Conservation (phyloP, 2,113 vertebrate species). For the Elachura formosa region DNA sequence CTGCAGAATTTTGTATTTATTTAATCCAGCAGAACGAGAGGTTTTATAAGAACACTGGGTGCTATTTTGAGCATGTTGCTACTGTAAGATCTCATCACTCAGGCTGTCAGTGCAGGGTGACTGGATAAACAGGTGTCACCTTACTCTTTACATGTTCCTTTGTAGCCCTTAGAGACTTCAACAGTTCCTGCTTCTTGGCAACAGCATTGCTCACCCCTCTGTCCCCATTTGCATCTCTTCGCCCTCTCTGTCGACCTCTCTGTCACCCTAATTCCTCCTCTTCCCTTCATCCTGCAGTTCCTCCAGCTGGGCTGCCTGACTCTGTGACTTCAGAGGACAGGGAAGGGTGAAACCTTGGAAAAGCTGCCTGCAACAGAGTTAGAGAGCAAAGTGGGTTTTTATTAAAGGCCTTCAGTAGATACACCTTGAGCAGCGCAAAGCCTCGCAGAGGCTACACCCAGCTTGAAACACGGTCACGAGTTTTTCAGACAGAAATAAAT, state of each 20-base stretch:
- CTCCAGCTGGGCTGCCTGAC: neutral
- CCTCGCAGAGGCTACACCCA: neutral
- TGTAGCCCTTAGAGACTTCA: neutral
- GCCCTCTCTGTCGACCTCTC: too few relatives aligned
- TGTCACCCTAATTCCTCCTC: neutral
- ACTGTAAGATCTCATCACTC: neutral
- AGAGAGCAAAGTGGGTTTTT: neutral
- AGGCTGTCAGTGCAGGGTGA: neutral
- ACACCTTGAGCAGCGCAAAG: neutral
- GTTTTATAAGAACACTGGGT: neutral
- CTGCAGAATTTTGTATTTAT: neutral
- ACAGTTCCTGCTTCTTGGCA: neutral
- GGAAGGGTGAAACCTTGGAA: too few relatives aligned
- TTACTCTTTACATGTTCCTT: neutral
- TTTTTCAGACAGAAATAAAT: neutral
- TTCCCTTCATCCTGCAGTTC: neutral
- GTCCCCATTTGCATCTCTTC: neutral
- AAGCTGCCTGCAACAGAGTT: neutral
- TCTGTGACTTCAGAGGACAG: neutral
- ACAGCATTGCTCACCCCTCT: neutral
- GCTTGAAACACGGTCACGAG: neutral
- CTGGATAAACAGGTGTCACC: neutral
- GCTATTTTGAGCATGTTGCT: slow-evolving; percentile 29
- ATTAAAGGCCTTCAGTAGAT: neutral
- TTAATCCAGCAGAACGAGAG: neutral